Evolutionary conservation across 2,888 invertebrate species (phyloP).

Genomic region (Teleogryllus oceanicus): DNA sequence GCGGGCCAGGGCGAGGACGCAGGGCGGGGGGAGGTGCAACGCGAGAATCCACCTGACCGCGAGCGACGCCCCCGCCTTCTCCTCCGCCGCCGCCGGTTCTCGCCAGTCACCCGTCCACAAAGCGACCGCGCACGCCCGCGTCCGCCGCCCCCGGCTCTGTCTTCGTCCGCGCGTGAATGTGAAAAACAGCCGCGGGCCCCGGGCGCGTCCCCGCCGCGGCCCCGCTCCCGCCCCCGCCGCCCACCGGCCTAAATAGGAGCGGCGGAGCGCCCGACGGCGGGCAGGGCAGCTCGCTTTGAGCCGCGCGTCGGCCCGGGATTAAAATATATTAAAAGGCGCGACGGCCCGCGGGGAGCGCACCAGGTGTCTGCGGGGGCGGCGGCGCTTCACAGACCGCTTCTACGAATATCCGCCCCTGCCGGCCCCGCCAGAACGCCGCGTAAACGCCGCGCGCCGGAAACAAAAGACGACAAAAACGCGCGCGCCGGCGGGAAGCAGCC

Average conservation of each 20-base stretch:
- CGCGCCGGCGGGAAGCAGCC: background rate
- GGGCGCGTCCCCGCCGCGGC: too few relatives aligned
- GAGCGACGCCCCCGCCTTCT: background rate
- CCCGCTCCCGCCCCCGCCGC: background rate
- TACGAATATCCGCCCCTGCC: background rate
- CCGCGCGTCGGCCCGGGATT: background rate
- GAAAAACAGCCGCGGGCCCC: too few relatives aligned
- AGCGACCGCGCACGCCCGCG: background rate
- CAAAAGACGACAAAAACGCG: slow-evolving; percentile 9
- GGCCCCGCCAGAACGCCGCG: background rate
- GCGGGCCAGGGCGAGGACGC: too few relatives aligned
- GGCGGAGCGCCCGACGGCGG: background rate
- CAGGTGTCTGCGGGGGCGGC: slow-evolving; percentile 8
- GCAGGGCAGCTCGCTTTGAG: background rate
- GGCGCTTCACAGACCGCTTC: background rate
- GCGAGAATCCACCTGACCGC: too few relatives aligned
- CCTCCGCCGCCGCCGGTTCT: background rate
- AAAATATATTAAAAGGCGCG: slow-evolving; percentile 10
- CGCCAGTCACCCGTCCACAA: background rate
- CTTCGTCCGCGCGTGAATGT: too few relatives aligned
- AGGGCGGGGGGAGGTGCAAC: too few relatives aligned
- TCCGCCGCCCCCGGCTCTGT: background rate
- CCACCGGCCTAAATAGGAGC: background rate
- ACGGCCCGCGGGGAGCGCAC: background rate
- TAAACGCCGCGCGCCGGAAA: background rate